These are phyloP conservation scores for Mirza zaza DNA, from an alignment of 2,113 vertebrate species.

Conservation along the genomic window DNA sequence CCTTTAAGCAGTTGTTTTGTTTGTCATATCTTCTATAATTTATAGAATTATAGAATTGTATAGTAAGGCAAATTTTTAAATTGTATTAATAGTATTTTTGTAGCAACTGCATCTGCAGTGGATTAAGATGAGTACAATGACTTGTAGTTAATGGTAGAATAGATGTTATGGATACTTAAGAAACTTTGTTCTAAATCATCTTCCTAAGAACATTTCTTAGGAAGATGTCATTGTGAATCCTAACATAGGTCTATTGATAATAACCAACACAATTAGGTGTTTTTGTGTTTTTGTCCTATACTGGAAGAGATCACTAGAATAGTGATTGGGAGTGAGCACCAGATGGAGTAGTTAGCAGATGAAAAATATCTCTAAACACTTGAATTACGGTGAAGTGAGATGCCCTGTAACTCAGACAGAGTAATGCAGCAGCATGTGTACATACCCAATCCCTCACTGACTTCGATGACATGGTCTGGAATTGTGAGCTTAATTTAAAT, in stretches of 20 bases:
- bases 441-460: background rate
- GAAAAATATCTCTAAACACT: background rate
- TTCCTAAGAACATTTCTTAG: slow-evolving; percentile 37
- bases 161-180: background rate
- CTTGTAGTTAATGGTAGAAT: background rate
- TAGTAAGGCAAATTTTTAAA: background rate
- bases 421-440: background rate
- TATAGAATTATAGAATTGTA: background rate
- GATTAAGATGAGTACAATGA: background rate
- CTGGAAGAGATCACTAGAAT: background rate
- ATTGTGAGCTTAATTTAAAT: background rate
- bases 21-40: background rate
- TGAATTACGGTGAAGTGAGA: background rate
- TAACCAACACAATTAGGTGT: background rate
- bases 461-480: background rate
- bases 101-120: background rate
- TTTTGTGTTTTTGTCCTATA: background rate
- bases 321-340: background rate
- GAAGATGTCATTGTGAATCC: background rate
- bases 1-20: background rate
- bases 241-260: background rate
- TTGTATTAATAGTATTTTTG: background rate
- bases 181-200: background rate
- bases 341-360: background rate
- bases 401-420: background rate